Evolutionary conservation across 2,797 vertebrate genomes (phyloP), one percentile per base, ranked within the genome.

Genomic region (Diplodus sargus): DNA sequence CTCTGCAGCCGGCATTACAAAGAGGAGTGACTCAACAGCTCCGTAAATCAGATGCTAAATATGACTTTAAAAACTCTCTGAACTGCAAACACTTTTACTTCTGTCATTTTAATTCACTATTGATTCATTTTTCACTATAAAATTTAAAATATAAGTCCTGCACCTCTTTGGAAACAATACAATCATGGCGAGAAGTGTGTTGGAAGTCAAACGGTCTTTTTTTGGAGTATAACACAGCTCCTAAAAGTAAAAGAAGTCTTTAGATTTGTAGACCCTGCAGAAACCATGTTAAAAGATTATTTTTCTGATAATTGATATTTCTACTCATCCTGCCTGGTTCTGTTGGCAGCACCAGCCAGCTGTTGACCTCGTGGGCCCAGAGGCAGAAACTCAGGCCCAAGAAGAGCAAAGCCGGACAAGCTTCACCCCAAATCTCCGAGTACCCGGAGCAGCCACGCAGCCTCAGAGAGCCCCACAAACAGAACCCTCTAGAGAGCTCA

Each of bases 291-390:
- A 0, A 64, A 57, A 39, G 1, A 4, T 30, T 7, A n/a, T 6
- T 60, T 53, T 13, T 28, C 25, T 4, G 16, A 47, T 3, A 34
- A 53, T 28, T 39, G 0, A 39, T 30, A 8, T 45, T 43, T 48
- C 20, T 43, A 5, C 52, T 73, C 0, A 66, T 16, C 12, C 13
- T 25, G 4, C 12, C 42, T 47, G 76, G 23, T 61, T 73, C 22
- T 25, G 22, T 71, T 48, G 34, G 73, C 82, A 89, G 89, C 84
- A 89, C 10, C 84, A 97, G 95, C 82, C 96, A 96, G 87, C 87
- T 87, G 20, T 63, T 99, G 84, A 99, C 98, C 30, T 97, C 98
- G n/a, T 99, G 98, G 98, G 97, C 96, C 59, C 96, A 97, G 79
- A 97, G 96, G 79, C 89, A 97, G 85, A 97, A 95, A 91, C 94